A percentile compares a stretch with the other conserved stretches of the same genome.
phyloP scores from a whole-genome alignment of 2,113 vertebrate genomes.

The Lepidothrix coronata region DNA sequence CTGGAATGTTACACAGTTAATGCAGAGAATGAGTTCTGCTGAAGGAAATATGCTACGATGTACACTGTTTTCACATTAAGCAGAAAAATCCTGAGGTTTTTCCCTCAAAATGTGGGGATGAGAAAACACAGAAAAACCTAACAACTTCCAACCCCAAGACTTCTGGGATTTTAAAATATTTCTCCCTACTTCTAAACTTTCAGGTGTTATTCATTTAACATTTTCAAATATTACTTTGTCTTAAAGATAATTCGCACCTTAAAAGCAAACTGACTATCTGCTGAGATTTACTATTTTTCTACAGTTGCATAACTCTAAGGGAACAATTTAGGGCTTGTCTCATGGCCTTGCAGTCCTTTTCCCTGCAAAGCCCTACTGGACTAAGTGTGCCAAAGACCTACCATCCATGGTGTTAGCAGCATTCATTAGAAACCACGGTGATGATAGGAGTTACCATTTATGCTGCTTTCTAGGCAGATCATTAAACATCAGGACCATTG shows the following conservation, averaged over 20 bases:
- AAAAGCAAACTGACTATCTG: not conserved
- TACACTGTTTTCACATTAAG: not conserved
- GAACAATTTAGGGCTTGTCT: not conserved
- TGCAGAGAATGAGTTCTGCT: not conserved
- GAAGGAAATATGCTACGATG: not conserved
- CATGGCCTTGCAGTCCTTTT: not conserved
- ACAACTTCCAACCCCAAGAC: fast-evolving
- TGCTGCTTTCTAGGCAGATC: not conserved
- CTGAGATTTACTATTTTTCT: not conserved
- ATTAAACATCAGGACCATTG: not conserved
- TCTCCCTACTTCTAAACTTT: not conserved
- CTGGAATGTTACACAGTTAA: not conserved
- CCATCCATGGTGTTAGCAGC: not conserved
- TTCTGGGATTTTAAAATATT: not conserved
- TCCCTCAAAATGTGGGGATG: not conserved
- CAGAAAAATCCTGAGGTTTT: not conserved
- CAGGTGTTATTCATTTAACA: not conserved
- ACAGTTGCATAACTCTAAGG: not conserved
- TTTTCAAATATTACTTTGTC: not conserved
- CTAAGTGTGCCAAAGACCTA: not conserved
- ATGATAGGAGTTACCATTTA: not conserved
- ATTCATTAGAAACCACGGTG: not conserved
- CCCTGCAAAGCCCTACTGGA: not conserved
- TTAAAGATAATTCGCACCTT: not conserved
- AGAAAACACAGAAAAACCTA: not conserved